phyloP scores from a whole-genome alignment of 2,797 vertebrate genomes.

The Pyrocephalus nanus region DNA sequence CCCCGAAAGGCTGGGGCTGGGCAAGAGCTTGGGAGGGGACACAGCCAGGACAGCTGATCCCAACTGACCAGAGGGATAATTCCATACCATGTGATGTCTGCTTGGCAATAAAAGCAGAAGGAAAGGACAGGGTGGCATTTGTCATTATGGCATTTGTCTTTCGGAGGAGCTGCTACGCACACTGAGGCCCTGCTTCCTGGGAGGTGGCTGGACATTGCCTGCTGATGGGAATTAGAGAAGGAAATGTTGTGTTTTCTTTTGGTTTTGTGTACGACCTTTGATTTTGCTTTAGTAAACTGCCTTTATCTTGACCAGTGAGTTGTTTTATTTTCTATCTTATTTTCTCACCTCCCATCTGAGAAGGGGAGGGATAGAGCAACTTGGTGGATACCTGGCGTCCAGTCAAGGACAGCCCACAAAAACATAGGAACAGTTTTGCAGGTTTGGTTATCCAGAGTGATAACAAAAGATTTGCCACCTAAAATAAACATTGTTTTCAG shows the following conservation, averaged over 20 bases:
- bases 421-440: neutral
- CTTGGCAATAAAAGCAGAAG: neutral
- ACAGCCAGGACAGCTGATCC: neutral
- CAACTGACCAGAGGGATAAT: neutral
- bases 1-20: neutral
- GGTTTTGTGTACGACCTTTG: neutral
- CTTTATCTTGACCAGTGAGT: fast-evolving
- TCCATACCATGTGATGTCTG: neutral
- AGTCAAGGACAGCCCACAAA: neutral
- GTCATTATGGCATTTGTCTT: neutral
- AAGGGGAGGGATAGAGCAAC: neutral
- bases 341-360: neutral
- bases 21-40: neutral
- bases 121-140: neutral
- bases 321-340: neutral
- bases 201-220: neutral
- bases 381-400: neutral
- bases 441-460: neutral
- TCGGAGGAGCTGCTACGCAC: neutral
- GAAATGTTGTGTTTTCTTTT: neutral
- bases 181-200: neutral
- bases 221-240: neutral
- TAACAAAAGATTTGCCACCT: neutral
- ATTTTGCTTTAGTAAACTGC: neutral
- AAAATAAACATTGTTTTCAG: neutral